These are phyloP conservation scores for Dicentrarchus labrax DNA, from an alignment of 2,113 vertebrate genomes.

Conservation along the genomic window DNA sequence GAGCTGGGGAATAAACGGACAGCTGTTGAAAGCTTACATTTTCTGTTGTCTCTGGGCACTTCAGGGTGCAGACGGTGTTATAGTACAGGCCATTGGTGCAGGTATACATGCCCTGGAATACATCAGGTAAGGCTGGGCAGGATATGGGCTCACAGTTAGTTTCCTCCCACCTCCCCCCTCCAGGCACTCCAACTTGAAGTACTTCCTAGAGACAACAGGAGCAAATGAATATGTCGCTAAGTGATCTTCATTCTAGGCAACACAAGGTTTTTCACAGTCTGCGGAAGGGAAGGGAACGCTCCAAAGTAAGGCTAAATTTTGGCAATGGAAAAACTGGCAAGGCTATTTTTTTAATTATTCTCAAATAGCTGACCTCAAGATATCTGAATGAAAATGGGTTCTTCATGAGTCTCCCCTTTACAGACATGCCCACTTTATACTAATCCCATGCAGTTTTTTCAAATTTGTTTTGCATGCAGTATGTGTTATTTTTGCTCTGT, in stretches of 20 bases:
- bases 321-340: too few species aligned
- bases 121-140: constrained; percentile 86
- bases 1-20: background rate
- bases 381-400: too few species aligned
- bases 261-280: background rate
- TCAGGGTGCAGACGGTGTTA: constrained; percentile 88
- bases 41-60: constrained; percentile 83
- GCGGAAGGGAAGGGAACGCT: too few species aligned
- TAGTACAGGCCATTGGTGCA: constrained; percentile 91
- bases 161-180: constrained; percentile 90
- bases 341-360: too few species aligned
- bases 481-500: too few species aligned
- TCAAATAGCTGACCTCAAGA: too few species aligned
- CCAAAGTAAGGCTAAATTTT: too few species aligned
- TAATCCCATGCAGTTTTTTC: too few species aligned
- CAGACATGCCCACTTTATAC: too few species aligned
- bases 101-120: constrained; percentile 95
- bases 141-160: constrained; percentile 88
- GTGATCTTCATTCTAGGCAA: background rate
- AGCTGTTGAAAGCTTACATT: constrained; percentile 81
- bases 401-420: too few species aligned
- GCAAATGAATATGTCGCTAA: background rate
- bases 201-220: constrained; percentile 85
- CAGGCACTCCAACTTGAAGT: constrained; percentile 92
- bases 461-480: too few species aligned